Evolutionary conservation across 2,888 invertebrate genomes (phyloP), one percentile per base, ranked within the genome.

Genomic region (Cryptocephalus moraei): DNA sequence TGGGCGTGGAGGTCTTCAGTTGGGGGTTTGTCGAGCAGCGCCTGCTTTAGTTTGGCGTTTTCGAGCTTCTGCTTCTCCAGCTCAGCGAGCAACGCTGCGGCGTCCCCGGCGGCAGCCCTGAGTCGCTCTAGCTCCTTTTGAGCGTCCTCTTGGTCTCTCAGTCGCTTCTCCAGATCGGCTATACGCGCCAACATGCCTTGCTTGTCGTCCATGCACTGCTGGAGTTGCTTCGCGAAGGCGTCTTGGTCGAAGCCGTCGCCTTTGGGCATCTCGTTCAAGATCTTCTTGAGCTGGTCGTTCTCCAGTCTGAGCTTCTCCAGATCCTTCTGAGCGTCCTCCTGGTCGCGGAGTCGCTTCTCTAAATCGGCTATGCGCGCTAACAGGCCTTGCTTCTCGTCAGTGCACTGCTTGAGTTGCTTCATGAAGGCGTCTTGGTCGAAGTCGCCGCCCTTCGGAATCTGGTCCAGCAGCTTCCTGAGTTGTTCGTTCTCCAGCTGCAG

Each of bases 381-480:
- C 13, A 49, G 11, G 12, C 54, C 58, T 39, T 58, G 44, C 55
- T 58, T 56, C 9, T 49, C 52, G 2, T 53, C 54, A 4, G 55
- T 56, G 46, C 60, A 58, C 32, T 51, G 51, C 3, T 51, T 43
- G 47, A 57, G 58, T 32, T 57, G 44, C 39, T 57, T 56, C 12
- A 49, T 49, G 12, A 61, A 33, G 12, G 54, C 49, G 11, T 54
- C 54, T 53, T 62, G 59, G 14, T 59, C 54, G 10, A 46, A 49
- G n/a, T 57, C 57, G 1, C 59, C 58, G 13, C 58, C 47, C 45
- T 51, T 52, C 48, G 60, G 55, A 31, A 56, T 57, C 0, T 58
- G 57, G 33, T 62, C 58, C 12, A 64, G 36, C 44, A 57, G 53
- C 40, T 57, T 60, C 39, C 57, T 54, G 39, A 65, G 45, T 9